Evolutionary conservation across 2,888 invertebrate species (phyloP).

Genomic region (Adelognathus sp.): DNA sequence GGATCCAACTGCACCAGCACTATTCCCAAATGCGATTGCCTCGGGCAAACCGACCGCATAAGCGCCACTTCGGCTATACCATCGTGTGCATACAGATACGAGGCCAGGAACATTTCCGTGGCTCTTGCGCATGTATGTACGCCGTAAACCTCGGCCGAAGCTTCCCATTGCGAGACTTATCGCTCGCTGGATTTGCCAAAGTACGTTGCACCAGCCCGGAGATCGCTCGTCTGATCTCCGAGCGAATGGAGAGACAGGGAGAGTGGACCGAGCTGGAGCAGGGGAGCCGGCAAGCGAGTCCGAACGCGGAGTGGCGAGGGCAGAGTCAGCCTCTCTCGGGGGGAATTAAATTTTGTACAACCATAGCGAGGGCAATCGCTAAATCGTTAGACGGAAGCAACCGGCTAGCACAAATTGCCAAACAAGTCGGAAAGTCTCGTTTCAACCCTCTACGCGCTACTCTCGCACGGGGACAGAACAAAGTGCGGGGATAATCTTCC

Average conservation of each 20-base stretch:
- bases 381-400: too few relatives aligned
- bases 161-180: constrained; percentile 56
- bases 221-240: constrained; percentile 51
- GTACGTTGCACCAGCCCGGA: constrained; percentile 49
- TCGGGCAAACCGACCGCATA: constrained; percentile 61
- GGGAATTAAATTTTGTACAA: constrained; percentile 58
- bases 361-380: constrained; percentile 31
- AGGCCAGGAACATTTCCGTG: constrained; percentile 22
- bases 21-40: constrained; percentile 63
- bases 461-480: constrained; percentile 1
- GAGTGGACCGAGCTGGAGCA: neutral
- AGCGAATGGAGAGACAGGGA: neutral
- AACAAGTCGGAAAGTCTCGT: constrained; percentile 59
- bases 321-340: constrained; percentile 39
- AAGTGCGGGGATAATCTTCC: neutral
- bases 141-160: constrained; percentile 50
- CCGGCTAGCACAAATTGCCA: constrained; percentile 59
- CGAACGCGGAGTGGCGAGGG: constrained; percentile 11
- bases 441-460: constrained; percentile 37
- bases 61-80: constrained; percentile 54
- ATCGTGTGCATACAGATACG: constrained; percentile 25
- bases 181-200: constrained; percentile 58
- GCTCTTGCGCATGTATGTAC: constrained; percentile 21
- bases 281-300: constrained; percentile 1
- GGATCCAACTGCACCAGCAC: constrained; percentile 26